Conservation (phyloP, 2,888 invertebrate species). For the Drosophila nr. medialis region DNA sequence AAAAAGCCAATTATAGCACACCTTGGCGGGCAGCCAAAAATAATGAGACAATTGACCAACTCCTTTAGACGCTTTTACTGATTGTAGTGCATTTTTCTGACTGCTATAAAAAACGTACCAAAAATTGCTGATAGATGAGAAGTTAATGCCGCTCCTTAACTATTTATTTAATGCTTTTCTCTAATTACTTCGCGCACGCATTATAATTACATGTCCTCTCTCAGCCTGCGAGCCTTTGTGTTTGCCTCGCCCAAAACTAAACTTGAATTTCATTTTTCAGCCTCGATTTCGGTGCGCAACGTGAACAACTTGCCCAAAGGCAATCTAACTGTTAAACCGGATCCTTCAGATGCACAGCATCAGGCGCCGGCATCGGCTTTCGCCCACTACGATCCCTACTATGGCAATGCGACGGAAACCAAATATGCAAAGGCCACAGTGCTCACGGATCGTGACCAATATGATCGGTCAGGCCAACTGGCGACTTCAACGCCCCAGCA, state of each 20-base stretch:
- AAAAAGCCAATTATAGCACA: conserved; percentile 43
- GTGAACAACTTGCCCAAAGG: conserved; percentile 84
- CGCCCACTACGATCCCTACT: conserved; percentile 82
- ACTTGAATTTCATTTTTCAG: conserved; percentile 85
- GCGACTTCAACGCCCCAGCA: conserved; percentile 76
- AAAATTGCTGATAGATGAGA: conserved; percentile 7
- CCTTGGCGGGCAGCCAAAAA: conserved; percentile 43
- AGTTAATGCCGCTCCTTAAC: conserved; percentile 22
- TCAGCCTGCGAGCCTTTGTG: conserved; percentile 8
- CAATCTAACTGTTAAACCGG: conserved; percentile 84
- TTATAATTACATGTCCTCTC: conserved; percentile 59
- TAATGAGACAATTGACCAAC: conserved; percentile 16
- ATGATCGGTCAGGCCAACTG: conserved; percentile 40
- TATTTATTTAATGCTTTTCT: conserved; percentile 47
- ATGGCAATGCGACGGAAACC: conserved; percentile 78
- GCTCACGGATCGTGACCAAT: conserved; percentile 76
- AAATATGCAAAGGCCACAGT: conserved; percentile 83
- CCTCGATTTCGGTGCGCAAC: conserved; percentile 88
- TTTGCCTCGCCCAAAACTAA: conserved; percentile 9
- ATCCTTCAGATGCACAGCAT: conserved; percentile 79
- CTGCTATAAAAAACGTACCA: conserved; percentile 7
- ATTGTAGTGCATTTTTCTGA: conserved; percentile 35
- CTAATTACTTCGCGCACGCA: conserved; percentile 74
- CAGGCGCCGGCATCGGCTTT: conserved; percentile 65
- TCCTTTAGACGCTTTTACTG: conserved; percentile 37